phyloP scores from a whole-genome alignment of 2,797 vertebrate genomes.

The Sarcoramphus papa region DNA sequence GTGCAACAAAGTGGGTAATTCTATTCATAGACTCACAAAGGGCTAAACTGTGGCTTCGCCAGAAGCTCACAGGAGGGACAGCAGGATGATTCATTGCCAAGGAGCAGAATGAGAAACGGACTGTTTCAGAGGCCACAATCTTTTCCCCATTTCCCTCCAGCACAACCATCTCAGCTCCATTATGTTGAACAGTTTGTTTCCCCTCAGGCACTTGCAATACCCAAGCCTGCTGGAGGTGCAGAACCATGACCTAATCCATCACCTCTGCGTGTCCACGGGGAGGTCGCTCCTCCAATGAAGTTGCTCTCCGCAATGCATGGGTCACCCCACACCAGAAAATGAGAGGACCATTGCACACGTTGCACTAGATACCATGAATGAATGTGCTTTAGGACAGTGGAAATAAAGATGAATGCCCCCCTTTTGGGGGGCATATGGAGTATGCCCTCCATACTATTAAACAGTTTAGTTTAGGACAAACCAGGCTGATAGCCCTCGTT shows the following conservation, averaged over 20 bases:
- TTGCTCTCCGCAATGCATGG: background rate
- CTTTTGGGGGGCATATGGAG: background rate
- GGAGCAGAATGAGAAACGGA: background rate
- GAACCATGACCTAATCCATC: slow-evolving; percentile 9
- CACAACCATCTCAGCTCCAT: background rate
- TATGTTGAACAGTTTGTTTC: background rate
- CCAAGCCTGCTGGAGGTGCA: background rate
- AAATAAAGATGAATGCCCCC: background rate
- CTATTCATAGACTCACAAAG: background rate
- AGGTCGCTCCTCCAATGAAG: background rate
- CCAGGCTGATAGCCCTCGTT: background rate
- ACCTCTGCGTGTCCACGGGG: accelerated
- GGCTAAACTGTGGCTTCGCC: background rate
- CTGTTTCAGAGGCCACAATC: background rate
- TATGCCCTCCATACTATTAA: background rate
- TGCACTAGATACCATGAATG: background rate
- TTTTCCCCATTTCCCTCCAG: slow-evolving; percentile 14
- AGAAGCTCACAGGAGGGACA: background rate
- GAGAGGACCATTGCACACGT: background rate
- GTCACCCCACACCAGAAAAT: background rate
- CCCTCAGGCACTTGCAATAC: background rate
- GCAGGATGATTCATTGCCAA: background rate
- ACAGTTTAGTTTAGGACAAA: background rate
- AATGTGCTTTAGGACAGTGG: background rate
- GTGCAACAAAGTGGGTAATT: background rate